Evolutionary conservation across 53 echinoderm and acorn worm genomes (phyloP).

Genomic region (Temnopleurus reevesii): DNA sequence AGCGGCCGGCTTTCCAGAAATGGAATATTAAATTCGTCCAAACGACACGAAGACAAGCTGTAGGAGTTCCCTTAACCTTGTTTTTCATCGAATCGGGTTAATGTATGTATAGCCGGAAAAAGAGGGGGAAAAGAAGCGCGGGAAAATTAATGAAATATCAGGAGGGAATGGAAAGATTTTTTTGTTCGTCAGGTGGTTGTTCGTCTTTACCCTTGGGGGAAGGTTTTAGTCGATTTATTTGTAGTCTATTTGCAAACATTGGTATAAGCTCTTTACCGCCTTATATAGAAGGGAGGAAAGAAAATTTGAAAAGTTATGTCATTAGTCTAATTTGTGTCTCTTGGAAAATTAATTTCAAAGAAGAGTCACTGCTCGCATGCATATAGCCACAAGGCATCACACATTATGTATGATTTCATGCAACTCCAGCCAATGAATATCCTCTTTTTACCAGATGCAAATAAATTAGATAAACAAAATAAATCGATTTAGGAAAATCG

Average conservation of each 20-base stretch:
- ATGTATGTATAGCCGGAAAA: neutral
- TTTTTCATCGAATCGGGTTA: slow-evolving; percentile 35
- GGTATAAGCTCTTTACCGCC: neutral
- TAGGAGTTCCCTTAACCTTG: neutral
- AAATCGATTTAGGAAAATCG: no score
- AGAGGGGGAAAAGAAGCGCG: neutral
- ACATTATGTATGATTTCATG: no score
- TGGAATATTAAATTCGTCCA: slow-evolving; percentile 31
- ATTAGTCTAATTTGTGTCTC: neutral
- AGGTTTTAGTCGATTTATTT: neutral
- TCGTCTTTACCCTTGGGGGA: neutral
- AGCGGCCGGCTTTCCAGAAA: slow-evolving; percentile 31
- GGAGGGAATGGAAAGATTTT: neutral
- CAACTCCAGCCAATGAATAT: no score
- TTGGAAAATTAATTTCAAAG: no score
- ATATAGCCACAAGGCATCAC: no score
- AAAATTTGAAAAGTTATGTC: neutral
- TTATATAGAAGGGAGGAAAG: neutral
- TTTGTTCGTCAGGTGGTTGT: slow-evolving; percentile 20
- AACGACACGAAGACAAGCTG: neutral
- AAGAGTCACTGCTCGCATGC: no score
- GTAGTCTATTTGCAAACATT: neutral
- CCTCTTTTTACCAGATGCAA: no score
- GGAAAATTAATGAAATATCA: slow-evolving; percentile 35
- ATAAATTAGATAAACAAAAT: no score